These are phyloP conservation scores for Deilephila elpenor DNA, from an alignment of 2,888 invertebrate genomes.

Conservation along the genomic window DNA sequence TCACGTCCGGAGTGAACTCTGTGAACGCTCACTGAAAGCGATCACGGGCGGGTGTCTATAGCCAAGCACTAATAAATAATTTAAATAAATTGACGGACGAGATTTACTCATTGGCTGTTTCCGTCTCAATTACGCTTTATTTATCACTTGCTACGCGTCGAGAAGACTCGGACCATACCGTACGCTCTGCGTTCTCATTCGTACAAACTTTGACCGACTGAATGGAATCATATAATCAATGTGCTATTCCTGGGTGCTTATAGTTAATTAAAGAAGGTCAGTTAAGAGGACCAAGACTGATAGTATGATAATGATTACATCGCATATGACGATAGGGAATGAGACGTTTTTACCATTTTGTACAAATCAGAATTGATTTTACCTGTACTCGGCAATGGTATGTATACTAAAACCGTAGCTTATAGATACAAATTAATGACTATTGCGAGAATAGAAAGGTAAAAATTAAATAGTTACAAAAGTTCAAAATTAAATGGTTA, in stretches of 20 bases:
- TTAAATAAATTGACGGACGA: slow-evolving; percentile 85
- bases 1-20: slow-evolving; percentile 72
- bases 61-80: slow-evolving; percentile 84
- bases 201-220: slow-evolving; percentile 10
- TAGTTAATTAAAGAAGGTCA: neutral
- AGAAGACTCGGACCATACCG: slow-evolving; percentile 53
- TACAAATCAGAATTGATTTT: neutral
- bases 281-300: no score
- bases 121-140: slow-evolving; percentile 84
- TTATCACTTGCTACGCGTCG: slow-evolving; percentile 81
- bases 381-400: neutral
- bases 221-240: neutral
- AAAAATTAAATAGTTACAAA: no score
- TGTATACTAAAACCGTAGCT: neutral
- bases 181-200: slow-evolving; percentile 18
- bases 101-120: slow-evolving; percentile 85
- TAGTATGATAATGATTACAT: no score
- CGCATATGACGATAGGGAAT: no score
- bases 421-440: slow-evolving; percentile 6
- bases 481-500: slow-evolving; percentile 5
- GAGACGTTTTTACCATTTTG: neutral
- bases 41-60: slow-evolving; percentile 83
- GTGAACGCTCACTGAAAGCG: slow-evolving; percentile 77
- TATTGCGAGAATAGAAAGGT: slow-evolving; percentile 2
- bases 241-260: neutral